Evolutionary conservation across 2,888 invertebrate species (phyloP).

Genomic region (Eristalis pertinax): DNA sequence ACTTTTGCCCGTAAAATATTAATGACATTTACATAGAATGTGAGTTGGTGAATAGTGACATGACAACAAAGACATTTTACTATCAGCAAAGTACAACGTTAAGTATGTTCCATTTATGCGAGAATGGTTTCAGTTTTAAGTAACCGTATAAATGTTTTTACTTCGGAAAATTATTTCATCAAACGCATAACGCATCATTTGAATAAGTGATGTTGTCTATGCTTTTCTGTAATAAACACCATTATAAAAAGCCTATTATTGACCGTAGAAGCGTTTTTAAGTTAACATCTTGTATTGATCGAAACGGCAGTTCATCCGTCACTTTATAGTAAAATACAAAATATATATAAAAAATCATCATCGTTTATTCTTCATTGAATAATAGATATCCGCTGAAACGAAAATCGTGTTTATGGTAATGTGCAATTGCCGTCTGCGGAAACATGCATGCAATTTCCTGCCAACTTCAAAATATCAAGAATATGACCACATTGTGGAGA

Average conservation of each 20-base stretch:
- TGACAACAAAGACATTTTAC: constrained; percentile 32
- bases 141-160: constrained; percentile 31
- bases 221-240: neutral
- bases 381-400: no score
- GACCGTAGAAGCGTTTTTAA: neutral
- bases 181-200: neutral
- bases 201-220: neutral
- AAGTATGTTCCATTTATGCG: constrained; percentile 15
- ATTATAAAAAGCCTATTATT: neutral
- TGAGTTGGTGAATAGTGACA: constrained; percentile 4
- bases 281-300: neutral
- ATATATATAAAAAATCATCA: no score
- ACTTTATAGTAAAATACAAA: no score
- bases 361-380: no score
- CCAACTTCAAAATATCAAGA: constrained; percentile 9
- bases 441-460: constrained; percentile 39
- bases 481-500: neutral
- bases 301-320: neutral
- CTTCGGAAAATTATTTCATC: neutral
- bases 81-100: constrained; percentile 46
- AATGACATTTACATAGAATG: constrained; percentile 6
- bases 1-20: constrained; percentile 44
- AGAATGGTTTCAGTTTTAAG: constrained; percentile 28
- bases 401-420: neutral
- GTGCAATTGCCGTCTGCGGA: constrained; percentile 29